Conservation (phyloP, 2,113 vertebrate genomes). For the Perca fluviatilis region DNA sequence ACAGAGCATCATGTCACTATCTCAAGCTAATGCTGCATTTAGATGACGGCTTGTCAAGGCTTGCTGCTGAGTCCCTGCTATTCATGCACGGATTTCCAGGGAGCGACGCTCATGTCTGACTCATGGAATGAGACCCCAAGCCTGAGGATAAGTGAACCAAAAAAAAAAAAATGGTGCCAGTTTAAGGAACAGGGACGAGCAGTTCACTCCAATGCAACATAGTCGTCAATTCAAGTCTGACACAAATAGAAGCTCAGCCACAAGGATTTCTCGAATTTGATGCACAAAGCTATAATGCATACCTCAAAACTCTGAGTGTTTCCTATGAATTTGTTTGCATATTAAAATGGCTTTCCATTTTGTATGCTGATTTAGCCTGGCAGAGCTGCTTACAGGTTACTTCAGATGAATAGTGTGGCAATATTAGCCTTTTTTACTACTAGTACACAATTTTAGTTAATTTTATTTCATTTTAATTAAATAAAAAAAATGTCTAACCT, state of each 20-base stretch:
- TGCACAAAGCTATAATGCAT: slow-evolving; percentile 39
- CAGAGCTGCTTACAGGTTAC: slow-evolving; percentile 34
- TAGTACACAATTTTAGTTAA: not conserved
- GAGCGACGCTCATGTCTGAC: slow-evolving; percentile 61
- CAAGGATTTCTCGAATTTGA: slow-evolving; percentile 37
- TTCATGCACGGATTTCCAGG: slow-evolving; percentile 63
- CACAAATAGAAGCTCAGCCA: slow-evolving; percentile 60
- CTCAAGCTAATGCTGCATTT: slow-evolving; percentile 64
- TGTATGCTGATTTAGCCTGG: slow-evolving; percentile 49
- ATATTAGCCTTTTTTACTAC: not conserved
- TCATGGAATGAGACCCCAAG: slow-evolving; percentile 65
- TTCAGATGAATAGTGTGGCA: not conserved
- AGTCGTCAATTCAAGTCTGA: slow-evolving; percentile 58
- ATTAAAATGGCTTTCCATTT: slow-evolving; percentile 28
- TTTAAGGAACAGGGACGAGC: slow-evolving; percentile 44
- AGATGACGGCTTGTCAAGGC: slow-evolving; percentile 77
- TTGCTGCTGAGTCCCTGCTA: slow-evolving; percentile 69
- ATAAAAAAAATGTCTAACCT: no score
- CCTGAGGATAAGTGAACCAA: slow-evolving; percentile 34
- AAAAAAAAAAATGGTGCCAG: slow-evolving; percentile 46
- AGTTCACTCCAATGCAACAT: slow-evolving; percentile 42
- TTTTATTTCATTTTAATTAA: not conserved
- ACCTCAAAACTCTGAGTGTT: slow-evolving; percentile 31
- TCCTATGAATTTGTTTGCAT: slow-evolving; percentile 30
- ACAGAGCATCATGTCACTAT: slow-evolving; percentile 70